Evolutionary conservation across 2,113 vertebrate genomes (phyloP), one percentile per base, ranked within the genome.

Genomic region (Ophiodon elongatus): DNA sequence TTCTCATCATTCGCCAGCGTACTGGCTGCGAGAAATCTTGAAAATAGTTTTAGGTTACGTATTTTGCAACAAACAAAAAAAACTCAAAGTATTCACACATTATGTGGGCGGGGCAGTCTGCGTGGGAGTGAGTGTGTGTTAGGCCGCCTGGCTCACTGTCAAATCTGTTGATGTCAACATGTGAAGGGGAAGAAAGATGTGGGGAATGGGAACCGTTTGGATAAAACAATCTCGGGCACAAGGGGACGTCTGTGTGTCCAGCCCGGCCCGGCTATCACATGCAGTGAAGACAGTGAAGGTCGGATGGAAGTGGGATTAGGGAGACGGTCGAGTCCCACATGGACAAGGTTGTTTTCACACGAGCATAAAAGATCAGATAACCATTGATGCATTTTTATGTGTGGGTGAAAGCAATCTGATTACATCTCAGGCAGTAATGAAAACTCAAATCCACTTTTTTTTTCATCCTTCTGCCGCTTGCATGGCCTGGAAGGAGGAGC

Each of bases 151-250:
- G 64, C 39, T 75, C 52, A 25, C 50, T 79, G 84, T 82, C 83
- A 74, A 35, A 70, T 65, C 19, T 33, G 41, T 47, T 14, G 59
- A 80, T 76, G 52, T 82, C 68, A 81, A 9, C 14, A 64, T 52
- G 29, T 57, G 73, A 70, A 54, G 71, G 60, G 80, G 72, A 79
- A 78, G 69, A 54, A 69, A 39, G 73, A 80, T 90, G 76, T 68
- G 27, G 64, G 75, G 78, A 76, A 66, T 91, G 57, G 27, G 70
- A 68, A 39, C 27, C 21, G 52, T 37, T 59, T 43, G 27, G 19
- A 68, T 68, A 33, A 57, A 62, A 62, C 54, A 57, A 57, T 11
- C 56, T 57, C 25, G 25, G 25, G 25, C 11, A 64, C 41, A 19
- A 6, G 39, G 11, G 14, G 33, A 29, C 10, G 17, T n/a, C 47